Base-by-base conservation (phyloP, 1,140 invertebrate species). In the Drosophila aff. region DNA sequence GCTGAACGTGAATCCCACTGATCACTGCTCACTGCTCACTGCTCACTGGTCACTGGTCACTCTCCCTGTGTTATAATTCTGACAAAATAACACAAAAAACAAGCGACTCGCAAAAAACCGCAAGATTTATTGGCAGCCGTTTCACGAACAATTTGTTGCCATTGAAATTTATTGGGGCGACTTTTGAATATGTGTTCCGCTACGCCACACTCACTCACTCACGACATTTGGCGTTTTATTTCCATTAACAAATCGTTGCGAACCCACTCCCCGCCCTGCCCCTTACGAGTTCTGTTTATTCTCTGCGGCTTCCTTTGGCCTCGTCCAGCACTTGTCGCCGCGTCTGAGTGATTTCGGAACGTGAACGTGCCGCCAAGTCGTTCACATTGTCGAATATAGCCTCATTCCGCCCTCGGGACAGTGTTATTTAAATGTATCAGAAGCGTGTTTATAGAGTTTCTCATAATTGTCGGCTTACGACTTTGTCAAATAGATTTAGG, bases 261-360 rank as follows among this genome's bases (percentile, higher is more conserved):
- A 69, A 21, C 46, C 36, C 61, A 46, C 62, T 52, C 18, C 13
- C 44, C 46, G 18, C 23, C 4, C 50, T 18, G 26, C 26, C 47
- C 23, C 13, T 10, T 40, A 26, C 28, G 41, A 26, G 15, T 10
- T 26, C 7, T 79, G 55, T 62, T 61, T 63, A 64, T 41, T 44
- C 52, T 71, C 61, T 31, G 57, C 36, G 62, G 46, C 63, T 69
- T 69, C 63, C 66, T 38, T 53, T 62, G 16, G 60, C 59, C 59
- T 36, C 62, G 71, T 63, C 80, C 76, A 69, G 63, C 81, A 83
- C 64, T 83, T 85, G 77, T 84, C 80, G 74, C 26, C 49, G 26
- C 49, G 16, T 72, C 58, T 57, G 65, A 53, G 47, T 47, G 50
- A 55, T 21, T 55, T 58, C 36, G 33, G 71, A 80, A 60, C 63